Conservation (phyloP, 2,888 invertebrate genomes). For the Scaptomyza reducta region DNA sequence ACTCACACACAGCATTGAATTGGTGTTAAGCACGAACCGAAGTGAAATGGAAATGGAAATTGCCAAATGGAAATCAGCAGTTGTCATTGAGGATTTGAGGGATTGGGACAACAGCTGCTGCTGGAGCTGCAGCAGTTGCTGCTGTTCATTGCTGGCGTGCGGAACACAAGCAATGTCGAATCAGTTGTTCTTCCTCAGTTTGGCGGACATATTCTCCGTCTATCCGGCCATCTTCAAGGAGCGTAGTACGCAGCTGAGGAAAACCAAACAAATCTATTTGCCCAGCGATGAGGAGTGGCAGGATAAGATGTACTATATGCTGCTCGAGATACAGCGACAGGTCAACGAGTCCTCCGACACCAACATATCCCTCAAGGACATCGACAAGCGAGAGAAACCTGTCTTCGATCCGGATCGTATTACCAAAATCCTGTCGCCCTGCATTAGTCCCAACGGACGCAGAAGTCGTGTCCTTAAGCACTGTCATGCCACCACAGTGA, state of each 20-base stretch:
- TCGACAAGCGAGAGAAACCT: slow-evolving; percentile 75
- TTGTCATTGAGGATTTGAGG: slow-evolving; percentile 57
- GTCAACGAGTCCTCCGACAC: slow-evolving; percentile 82
- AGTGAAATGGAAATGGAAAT: slow-evolving; percentile 59
- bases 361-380: slow-evolving; percentile 72
- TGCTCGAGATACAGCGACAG: slow-evolving; percentile 86
- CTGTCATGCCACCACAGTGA: slow-evolving; percentile 73
- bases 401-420: slow-evolving; percentile 74
- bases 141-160: slow-evolving; percentile 47
- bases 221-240: slow-evolving; percentile 88
- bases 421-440: slow-evolving; percentile 69
- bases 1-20: slow-evolving; percentile 71
- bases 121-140: slow-evolving; percentile 39
- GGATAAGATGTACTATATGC: slow-evolving; percentile 85
- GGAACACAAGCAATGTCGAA: slow-evolving; percentile 76
- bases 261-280: slow-evolving; percentile 81
- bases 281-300: slow-evolving; percentile 87
- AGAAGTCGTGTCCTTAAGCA: slow-evolving; percentile 53
- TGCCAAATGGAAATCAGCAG: slow-evolving; percentile 70
- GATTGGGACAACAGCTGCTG: slow-evolving; percentile 17
- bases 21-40: slow-evolving; percentile 80
- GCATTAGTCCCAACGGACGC: slow-evolving; percentile 70
- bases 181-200: slow-evolving; percentile 82
- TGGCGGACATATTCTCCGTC: slow-evolving; percentile 87
- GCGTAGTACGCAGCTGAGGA: slow-evolving; percentile 85